Evolutionary conservation across 1,140 invertebrate species (phyloP).

Genomic region (Drosophila ambigua): DNA sequence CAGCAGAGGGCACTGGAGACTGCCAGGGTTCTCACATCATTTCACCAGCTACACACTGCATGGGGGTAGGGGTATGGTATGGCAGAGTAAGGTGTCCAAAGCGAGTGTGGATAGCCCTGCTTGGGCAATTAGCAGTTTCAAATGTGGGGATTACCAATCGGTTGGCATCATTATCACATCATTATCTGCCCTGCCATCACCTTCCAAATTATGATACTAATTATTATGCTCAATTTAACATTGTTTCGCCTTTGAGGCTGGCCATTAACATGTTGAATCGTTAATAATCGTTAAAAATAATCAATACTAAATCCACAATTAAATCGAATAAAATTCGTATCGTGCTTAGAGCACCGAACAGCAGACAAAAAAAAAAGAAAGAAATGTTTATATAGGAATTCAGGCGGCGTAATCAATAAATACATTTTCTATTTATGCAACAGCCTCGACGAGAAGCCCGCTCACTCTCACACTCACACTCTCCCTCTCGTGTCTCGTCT

Average conservation of each 20-base stretch:
- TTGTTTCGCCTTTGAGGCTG: conserved; percentile 4
- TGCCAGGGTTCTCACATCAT: neutral
- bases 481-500: conserved; percentile 1
- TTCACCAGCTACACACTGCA: too few relatives aligned
- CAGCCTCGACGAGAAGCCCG: conserved; percentile 38
- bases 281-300: conserved; percentile 7
- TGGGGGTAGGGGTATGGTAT: too few relatives aligned
- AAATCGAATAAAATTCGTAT: conserved; percentile 29
- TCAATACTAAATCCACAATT: neutral
- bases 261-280: neutral
- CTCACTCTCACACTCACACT: conserved; percentile 1
- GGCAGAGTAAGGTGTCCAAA: too few relatives aligned
- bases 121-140: too few relatives aligned
- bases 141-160: too few relatives aligned
- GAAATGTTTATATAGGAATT: conserved; percentile 56
- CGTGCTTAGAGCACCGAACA: conserved; percentile 13
- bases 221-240: conserved; percentile 10
- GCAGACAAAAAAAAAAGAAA: conserved; percentile 24
- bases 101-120: too few relatives aligned
- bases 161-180: neutral
- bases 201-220: too few relatives aligned
- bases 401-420: conserved; percentile 76
- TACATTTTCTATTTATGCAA: conserved; percentile 80
- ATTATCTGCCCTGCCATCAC: neutral
- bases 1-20: neutral